Percentiles rank a stretch among this genome's conserved stretches.
These are phyloP conservation scores for Ctena decussata DNA, from an alignment of 2,888 invertebrate genomes.

Conservation along the genomic window DNA sequence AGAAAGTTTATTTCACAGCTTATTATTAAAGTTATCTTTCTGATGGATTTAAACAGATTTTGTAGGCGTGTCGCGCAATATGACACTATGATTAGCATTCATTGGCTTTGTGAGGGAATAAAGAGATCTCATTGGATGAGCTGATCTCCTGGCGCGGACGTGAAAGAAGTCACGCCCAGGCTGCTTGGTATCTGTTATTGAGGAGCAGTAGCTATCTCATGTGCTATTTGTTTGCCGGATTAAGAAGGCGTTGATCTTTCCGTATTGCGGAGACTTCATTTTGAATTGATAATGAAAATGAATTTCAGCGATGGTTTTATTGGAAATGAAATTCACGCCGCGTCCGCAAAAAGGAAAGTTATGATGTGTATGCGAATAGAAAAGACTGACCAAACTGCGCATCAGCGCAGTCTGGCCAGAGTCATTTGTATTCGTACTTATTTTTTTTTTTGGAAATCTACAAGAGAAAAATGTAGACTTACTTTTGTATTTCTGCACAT, in stretches of 20 bases:
- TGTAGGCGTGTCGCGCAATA: constrained; percentile 40
- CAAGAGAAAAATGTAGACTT: no score
- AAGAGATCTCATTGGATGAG: constrained; percentile 43
- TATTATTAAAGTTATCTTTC: constrained; percentile 4
- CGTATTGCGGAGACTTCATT: background rate
- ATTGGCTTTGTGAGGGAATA: constrained; percentile 41
- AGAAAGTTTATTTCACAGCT: constrained; percentile 12
- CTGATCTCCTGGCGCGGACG: constrained; percentile 6
- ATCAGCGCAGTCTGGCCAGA: no score
- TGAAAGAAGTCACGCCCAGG: background rate
- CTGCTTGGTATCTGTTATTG: constrained; percentile 1
- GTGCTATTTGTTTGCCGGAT: background rate
- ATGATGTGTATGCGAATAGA: no score
- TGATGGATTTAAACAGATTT: constrained; percentile 10
- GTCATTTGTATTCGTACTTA: no score
- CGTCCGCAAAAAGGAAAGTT: no score
- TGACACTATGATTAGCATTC: constrained; percentile 17
- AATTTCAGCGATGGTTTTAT: constrained; percentile 13
- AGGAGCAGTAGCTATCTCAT: background rate
- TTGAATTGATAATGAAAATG: constrained; percentile 33
- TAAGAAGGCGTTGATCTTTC: background rate
- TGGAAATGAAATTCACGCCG: no score
- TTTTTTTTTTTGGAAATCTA: no score
- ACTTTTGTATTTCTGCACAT: no score
- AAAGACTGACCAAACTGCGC: no score